Evolutionary conservation across 2,888 invertebrate genomes (phyloP).

Genomic region (Hetaerina titia): DNA sequence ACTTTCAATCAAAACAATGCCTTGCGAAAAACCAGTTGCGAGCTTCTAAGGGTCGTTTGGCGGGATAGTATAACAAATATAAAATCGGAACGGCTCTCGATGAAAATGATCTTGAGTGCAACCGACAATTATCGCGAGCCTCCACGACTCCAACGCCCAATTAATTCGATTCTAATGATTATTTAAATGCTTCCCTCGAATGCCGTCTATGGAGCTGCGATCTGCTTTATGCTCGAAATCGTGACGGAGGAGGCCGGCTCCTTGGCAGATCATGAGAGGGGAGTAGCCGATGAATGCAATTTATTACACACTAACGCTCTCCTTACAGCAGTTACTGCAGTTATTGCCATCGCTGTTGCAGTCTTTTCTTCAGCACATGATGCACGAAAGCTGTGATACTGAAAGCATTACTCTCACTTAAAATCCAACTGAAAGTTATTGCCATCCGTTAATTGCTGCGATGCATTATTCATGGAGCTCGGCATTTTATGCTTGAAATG

Average conservation of each 20-base stretch:
- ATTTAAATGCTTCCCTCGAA: neutral
- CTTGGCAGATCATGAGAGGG: neutral
- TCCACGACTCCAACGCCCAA: neutral
- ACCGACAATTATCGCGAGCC: neutral
- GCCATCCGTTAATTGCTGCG: neutral
- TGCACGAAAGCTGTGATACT: neutral
- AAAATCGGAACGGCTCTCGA: neutral
- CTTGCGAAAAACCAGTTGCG: neutral
- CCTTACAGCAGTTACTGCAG: neutral
- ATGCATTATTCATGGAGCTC: slow-evolving; percentile 5
- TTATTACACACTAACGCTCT: neutral
- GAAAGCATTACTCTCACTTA: neutral
- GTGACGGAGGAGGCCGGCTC: neutral
- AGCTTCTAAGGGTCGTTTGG: neutral
- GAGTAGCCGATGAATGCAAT: neutral
- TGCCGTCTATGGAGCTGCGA: neutral
- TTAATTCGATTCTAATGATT: neutral
- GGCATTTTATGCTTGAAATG: neutral
- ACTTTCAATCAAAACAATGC: neutral
- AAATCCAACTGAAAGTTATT: neutral
- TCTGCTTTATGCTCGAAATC: neutral
- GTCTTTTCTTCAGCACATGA: neutral
- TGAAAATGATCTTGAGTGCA: slow-evolving; percentile 17
- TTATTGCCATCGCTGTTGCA: neutral
- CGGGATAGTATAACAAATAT: neutral